Percentiles rank a stretch among this genome's conserved stretches.
phyloP scores from a whole-genome alignment of 35 echinoderm and acorn worm species.

The Eucidaris tribuloides region DNA sequence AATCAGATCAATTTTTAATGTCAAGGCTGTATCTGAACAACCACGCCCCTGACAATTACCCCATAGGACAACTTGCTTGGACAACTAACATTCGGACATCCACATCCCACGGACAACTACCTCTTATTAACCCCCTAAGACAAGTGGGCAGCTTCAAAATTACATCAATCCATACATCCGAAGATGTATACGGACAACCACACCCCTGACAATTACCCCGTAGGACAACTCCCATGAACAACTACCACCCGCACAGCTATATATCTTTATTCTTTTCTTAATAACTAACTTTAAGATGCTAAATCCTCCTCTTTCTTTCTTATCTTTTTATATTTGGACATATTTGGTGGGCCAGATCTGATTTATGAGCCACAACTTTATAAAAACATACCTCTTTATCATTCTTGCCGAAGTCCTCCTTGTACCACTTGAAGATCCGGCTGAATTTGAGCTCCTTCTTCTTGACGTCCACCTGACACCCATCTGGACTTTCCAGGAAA shows the following conservation, averaged over 20 bases:
- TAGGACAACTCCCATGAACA: too few species aligned
- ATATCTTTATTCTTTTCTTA: neutral
- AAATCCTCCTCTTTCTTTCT: neutral
- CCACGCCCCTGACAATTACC: too few species aligned
- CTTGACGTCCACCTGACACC: constrained; percentile 47
- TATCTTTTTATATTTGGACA: neutral
- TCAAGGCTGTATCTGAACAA: too few species aligned
- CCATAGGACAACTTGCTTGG: too few species aligned
- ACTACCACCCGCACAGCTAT: too few species aligned
- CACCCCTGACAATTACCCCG: too few species aligned
- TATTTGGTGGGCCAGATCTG: neutral
- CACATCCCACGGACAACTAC: too few species aligned
- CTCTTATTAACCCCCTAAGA: too few species aligned
- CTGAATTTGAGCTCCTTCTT: constrained; percentile 79
- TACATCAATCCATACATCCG: neutral
- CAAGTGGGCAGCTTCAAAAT: neutral
- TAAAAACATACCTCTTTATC: constrained; percentile 54
- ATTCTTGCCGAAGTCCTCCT: constrained; percentile 83
- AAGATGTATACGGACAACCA: too few species aligned
- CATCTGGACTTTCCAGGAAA: constrained; percentile 90
- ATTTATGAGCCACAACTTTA: neutral
- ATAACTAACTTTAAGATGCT: neutral
- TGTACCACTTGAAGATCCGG: constrained; percentile 91
- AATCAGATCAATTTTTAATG: too few species aligned
- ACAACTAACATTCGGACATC: too few species aligned